Conservation (phyloP, 2,113 vertebrate species). For the Xyrauchen texanus region DNA sequence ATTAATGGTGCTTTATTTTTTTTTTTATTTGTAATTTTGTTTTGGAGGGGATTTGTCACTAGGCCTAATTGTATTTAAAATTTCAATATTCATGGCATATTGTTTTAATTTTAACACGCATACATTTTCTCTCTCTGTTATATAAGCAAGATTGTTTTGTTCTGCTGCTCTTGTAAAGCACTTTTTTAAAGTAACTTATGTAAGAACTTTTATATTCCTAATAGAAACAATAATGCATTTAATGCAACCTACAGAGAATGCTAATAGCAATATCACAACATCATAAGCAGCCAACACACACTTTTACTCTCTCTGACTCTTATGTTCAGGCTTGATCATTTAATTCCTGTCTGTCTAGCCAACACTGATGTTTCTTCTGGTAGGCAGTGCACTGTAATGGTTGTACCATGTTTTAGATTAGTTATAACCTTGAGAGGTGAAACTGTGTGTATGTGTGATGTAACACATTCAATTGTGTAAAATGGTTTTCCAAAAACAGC, state of each 20-base stretch:
- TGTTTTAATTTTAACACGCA: too few relatives aligned
- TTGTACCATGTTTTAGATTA: slow-evolving; percentile 6
- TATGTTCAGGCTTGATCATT: neutral
- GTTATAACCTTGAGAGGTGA: slow-evolving; percentile 30
- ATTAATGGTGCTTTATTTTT: too few relatives aligned
- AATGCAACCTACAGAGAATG: neutral
- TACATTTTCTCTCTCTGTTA: neutral
- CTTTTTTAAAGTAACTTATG: too few relatives aligned
- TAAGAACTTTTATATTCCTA: too few relatives aligned
- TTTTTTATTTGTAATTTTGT: too few relatives aligned
- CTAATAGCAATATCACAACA: neutral
- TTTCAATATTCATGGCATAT: neutral
- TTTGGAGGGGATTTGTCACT: neutral
- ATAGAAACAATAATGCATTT: neutral
- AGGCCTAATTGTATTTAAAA: neutral
- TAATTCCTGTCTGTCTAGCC: slow-evolving; percentile 3
- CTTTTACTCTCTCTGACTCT: too few relatives aligned
- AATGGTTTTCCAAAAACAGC: slow-evolving; percentile 11
- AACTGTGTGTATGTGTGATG: slow-evolving; percentile 22
- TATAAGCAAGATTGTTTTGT: neutral
- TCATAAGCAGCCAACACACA: too few relatives aligned
- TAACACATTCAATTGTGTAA: slow-evolving; percentile 20
- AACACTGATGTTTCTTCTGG: too few relatives aligned
- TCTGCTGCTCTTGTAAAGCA: neutral
- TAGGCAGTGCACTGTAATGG: neutral